A percentile compares a stretch with the other conserved stretches of the same genome.
Evolutionary conservation across 53 echinoderm and acorn worm genomes (phyloP).

Genomic region (Echinometra lucunter): DNA sequence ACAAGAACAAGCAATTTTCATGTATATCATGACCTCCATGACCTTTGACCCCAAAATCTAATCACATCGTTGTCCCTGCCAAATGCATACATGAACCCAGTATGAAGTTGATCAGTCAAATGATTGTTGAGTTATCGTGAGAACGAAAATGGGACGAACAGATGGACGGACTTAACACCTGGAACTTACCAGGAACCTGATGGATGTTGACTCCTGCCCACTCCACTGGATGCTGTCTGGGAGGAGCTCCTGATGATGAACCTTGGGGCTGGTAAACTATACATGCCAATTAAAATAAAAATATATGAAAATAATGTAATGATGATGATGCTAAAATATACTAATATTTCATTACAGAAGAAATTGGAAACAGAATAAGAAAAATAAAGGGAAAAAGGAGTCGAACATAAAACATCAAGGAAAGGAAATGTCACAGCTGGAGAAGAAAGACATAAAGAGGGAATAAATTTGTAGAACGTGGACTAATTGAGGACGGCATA

Average conservation of each 20-base stretch:
- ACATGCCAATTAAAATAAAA: neutral
- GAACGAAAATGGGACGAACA: too few relatives aligned
- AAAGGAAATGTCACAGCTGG: neutral
- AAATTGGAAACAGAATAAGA: neutral
- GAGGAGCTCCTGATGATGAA: constrained; percentile 37
- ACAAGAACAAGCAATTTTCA: too few relatives aligned
- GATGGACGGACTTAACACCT: too few relatives aligned
- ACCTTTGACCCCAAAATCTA: too few relatives aligned
- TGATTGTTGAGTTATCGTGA: too few relatives aligned
- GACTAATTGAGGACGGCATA: neutral
- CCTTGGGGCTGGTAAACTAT: constrained; percentile 45
- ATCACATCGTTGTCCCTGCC: too few relatives aligned
- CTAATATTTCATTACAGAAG: too few relatives aligned
- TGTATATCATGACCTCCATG: too few relatives aligned
- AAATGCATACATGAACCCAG: too few relatives aligned
- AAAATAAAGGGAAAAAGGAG: neutral
- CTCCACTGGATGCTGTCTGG: constrained; percentile 38
- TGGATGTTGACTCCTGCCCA: constrained; percentile 61
- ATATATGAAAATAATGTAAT: neutral
- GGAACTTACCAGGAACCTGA: constrained; percentile 26
- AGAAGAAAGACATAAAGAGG: neutral
- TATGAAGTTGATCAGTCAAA: too few relatives aligned
- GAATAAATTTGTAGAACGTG: neutral
- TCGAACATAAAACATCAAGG: neutral
- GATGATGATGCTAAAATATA: neutral